Evolutionary conservation across 2,113 vertebrate species (phyloP).

Genomic region (Dipodomys merriami): DNA sequence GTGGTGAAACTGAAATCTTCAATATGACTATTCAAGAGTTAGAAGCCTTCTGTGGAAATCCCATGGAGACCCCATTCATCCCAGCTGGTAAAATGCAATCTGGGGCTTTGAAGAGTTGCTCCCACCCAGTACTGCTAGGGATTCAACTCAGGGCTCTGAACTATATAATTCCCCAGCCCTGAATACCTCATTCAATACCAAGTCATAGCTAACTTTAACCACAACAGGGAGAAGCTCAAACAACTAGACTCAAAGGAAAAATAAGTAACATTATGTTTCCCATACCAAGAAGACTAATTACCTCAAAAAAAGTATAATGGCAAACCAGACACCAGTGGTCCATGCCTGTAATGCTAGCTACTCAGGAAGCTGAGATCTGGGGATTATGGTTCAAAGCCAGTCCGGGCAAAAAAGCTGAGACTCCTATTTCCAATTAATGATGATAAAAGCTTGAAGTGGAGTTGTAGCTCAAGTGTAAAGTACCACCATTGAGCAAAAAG

Average conservation of each 20-base stretch:
- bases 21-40: constrained; percentile 43
- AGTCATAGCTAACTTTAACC: constrained; percentile 2
- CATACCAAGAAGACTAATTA: neutral
- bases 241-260: neutral
- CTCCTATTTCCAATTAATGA: too few relatives aligned
- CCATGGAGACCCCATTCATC: constrained; percentile 51
- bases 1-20: constrained; percentile 68
- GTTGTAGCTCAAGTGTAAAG: too few relatives aligned
- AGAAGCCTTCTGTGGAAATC: constrained; percentile 65
- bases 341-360: too few relatives aligned
- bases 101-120: neutral
- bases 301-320: neutral
- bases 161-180: neutral
- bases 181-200: constrained; percentile 7
- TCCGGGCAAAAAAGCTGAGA: too few relatives aligned
- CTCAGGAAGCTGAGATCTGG: too few relatives aligned
- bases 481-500: too few relatives aligned
- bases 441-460: too few relatives aligned
- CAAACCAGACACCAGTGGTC: too few relatives aligned
- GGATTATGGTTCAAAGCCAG: too few relatives aligned
- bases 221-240: constrained; percentile 24
- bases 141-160: neutral
- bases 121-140: neutral
- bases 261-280: neutral
- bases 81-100: constrained; percentile 44